These are phyloP conservation scores for Drosophila rubida DNA, from an alignment of 2,888 invertebrate genomes.

Conservation along the genomic window DNA sequence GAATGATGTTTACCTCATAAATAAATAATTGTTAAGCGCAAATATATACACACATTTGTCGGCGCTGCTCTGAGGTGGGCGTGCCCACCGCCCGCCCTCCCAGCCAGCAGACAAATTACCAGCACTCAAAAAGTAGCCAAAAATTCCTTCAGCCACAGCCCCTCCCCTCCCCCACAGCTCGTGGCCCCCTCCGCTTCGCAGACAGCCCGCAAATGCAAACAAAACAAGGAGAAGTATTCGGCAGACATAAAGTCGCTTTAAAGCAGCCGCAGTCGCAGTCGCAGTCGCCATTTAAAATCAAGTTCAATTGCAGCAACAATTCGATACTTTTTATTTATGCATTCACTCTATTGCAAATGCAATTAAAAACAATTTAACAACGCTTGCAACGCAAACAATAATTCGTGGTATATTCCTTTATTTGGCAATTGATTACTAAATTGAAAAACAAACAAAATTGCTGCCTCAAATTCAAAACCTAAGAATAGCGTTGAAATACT, in stretches of 20 bases:
- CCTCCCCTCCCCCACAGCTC: neutral
- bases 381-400: too few relatives aligned
- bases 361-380: too few relatives aligned
- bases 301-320: too few relatives aligned
- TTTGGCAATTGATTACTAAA: too few relatives aligned
- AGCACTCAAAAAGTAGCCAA: constrained; percentile 62
- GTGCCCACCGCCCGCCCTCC: constrained; percentile 18
- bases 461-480: too few relatives aligned
- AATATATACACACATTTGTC: constrained; percentile 55
- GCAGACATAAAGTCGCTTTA: too few relatives aligned
- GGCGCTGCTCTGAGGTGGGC: neutral
- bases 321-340: too few relatives aligned
- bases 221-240: constrained; percentile 8
- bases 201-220: constrained; percentile 11
- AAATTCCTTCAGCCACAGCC: constrained; percentile 40
- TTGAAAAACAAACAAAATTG: too few relatives aligned
- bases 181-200: neutral
- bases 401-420: too few relatives aligned
- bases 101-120: constrained; percentile 68
- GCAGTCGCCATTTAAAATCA: too few relatives aligned
- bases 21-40: constrained; percentile 77
- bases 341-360: too few relatives aligned
- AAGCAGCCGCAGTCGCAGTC: neutral
- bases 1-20: constrained; percentile 80
- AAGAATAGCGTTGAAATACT: too few relatives aligned